Base-by-base conservation (phyloP, 2,888 invertebrate species). In the Lithophane semibrunnea region DNA sequence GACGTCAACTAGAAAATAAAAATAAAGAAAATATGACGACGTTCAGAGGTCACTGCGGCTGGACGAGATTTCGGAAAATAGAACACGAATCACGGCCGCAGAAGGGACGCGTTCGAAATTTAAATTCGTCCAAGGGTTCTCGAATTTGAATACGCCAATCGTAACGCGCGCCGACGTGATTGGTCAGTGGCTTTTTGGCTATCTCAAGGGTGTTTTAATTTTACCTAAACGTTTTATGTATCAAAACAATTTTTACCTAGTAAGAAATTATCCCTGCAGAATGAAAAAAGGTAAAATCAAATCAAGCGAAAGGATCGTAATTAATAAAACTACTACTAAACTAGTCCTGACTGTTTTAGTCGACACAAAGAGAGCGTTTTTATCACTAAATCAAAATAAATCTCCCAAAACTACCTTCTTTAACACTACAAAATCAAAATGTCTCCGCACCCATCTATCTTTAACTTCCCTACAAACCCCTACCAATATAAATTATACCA, bases 141-240 rank as follows among this genome's bases (percentile, higher is more conserved):
- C 87, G 87, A 91, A 93, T 94, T 94, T 93, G 92, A 94, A 93
- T 93, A 92, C 92, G 91, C 93, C 94, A 94, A 94, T 94, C 90
- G 90, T 90, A 87, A 84, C 77, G 86, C 84, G 80, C 85, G 74
- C 75, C 74, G 83, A 85, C 88, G 90, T 89, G 92, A 94, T 94
- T 93, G 94, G 94, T 90, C 90, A 89, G 86, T 70, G 67, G 82
- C 21, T 80, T 86, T 87, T 79, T 68, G 80, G 71, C 9, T 52
- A 70, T 83, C 69, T 82, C 75, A 84, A 87, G 90, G 90, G 81
- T 89, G 88, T 85, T 90, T 82, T 82, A 79, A 82, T 87, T 87
- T 83, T 63, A 77, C 60, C 74, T 77, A 83, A 77, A 77, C 73
- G 66, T 84, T 79, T 74, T 75, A 80, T 68, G 18, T 76, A 61